phyloP scores from a whole-genome alignment of 2,113 vertebrate species.

The Oxygymnocypris stewartii region DNA sequence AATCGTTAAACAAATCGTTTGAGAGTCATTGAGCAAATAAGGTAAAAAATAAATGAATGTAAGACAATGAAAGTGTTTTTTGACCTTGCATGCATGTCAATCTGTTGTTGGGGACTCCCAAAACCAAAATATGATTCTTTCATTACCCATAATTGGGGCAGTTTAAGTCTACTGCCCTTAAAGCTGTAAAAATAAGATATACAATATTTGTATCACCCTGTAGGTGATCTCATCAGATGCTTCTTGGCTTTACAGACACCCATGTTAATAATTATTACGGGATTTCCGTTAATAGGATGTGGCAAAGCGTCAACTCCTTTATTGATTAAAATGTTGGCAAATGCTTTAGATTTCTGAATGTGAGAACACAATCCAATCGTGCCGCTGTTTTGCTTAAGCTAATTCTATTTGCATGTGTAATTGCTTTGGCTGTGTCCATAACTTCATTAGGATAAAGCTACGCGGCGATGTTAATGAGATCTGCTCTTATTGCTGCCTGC shows the following conservation, averaged over 20 bases:
- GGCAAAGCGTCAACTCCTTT: slow-evolving; percentile 53
- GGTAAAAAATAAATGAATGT: too few relatives aligned
- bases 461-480: slow-evolving; percentile 63
- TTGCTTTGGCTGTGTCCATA: slow-evolving; percentile 64
- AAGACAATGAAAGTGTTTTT: too few relatives aligned
- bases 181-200: neutral
- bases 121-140: too few relatives aligned
- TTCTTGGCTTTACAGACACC: neutral
- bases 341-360: slow-evolving; percentile 47
- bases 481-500: slow-evolving; percentile 59
- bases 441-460: slow-evolving; percentile 62
- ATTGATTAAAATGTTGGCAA: slow-evolving; percentile 59
- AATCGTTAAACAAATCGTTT: too few relatives aligned
- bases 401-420: slow-evolving; percentile 66
- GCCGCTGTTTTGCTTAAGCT: slow-evolving; percentile 57
- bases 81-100: too few relatives aligned
- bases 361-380: slow-evolving; percentile 61
- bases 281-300: slow-evolving; percentile 52
- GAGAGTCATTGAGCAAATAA: too few relatives aligned
- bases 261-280: slow-evolving; percentile 49
- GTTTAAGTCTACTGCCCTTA: neutral
- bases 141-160: too few relatives aligned
- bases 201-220: neutral
- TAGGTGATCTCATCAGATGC: neutral
- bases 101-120: too few relatives aligned